A percentile compares a stretch with the other conserved stretches of the same genome.
phyloP scores from a whole-genome alignment of 64 coral and sea anemone genomes.

The Astreopora myriophthalma region DNA sequence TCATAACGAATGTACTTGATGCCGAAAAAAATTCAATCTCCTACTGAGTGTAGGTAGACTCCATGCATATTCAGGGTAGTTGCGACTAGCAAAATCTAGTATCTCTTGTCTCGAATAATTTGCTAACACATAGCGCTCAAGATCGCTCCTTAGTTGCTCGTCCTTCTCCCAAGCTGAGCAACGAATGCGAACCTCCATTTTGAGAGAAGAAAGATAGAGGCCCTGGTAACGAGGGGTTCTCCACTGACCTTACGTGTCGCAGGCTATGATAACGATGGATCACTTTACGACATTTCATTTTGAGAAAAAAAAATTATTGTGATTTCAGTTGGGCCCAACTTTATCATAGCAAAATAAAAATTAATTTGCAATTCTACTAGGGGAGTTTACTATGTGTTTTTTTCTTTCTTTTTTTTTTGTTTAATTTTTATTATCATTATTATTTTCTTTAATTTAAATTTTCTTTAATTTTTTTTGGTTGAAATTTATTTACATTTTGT shows the following conservation, averaged over 20 bases:
- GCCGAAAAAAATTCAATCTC: conserved; percentile 38
- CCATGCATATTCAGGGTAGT: conserved; percentile 48
- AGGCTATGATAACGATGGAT: conserved; percentile 5
- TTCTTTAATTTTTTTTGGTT: too few relatives aligned
- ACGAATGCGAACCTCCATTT: not conserved
- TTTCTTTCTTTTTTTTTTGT: not conserved
- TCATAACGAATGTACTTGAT: conserved; percentile 49
- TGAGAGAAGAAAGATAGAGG: not conserved
- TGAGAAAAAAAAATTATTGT: not conserved
- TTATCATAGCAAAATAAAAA: conserved; percentile 8
- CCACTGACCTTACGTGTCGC: conserved; percentile 9
- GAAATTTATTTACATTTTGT: too few relatives aligned
- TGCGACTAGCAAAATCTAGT: not conserved
- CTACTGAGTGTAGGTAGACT: conserved; percentile 46
- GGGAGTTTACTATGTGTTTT: not conserved
- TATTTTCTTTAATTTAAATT: too few relatives aligned
- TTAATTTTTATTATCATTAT: too few relatives aligned
- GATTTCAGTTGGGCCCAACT: not conserved
- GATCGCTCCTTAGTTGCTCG: conserved; percentile 1
- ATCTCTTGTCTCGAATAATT: not conserved
- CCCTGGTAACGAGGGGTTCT: too few relatives aligned
- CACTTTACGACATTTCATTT: not conserved
- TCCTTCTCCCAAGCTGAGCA: conserved; percentile 33
- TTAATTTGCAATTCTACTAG: not conserved
- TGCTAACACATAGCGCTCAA: conserved; percentile 2